Evolutionary conservation across 2,113 vertebrate genomes (phyloP), one percentile per base, ranked within the genome.

Genomic region (Eclectus roratus): DNA sequence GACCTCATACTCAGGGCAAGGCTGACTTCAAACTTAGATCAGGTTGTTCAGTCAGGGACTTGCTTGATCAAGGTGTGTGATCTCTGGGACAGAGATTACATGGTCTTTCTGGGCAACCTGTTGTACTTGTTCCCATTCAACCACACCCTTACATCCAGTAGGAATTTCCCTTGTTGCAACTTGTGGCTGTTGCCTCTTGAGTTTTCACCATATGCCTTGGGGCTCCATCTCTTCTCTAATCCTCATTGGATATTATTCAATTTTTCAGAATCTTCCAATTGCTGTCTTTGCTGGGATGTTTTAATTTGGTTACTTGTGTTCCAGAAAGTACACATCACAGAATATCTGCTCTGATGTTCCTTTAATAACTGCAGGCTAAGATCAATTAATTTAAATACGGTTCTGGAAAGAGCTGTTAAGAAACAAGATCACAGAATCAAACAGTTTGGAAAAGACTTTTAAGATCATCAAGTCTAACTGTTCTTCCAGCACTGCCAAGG

Each of bases 141-240:
- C 50, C 72, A 35, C 71, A 49, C 50, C 63, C 41, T 85, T 43
- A 1, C 11, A 91, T 68, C 64, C 68, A 33, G 55, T 3, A 50
- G 76, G 69, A 86, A 91, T 90, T 88, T 49, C 46, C 79, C 9
- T 35, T 88, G 82, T 66, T 93, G 25, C 5, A 66, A 27, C 71
- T 83, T 91, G 78, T 13, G 28, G 35, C 61, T 53, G 33, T 41
- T 89, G 39, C 33, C 56, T 70, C 50, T 77, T 37, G 17, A 25
- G 25, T 79, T 80, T 77, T 85, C 37, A 44, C 28, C 9, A 0
- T 19, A 7, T 1, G 9, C 28, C 49, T 73, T 4, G 0, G 49
- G n/a, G 71, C 37, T 55, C 44, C 12, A 2, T 53, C 69, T 71
- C 77, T 73, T 65, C 65, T 70, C 18, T 56, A 88, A 66, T 66